These are phyloP conservation scores for Dolichotis patagonum DNA, from an alignment of 2,113 vertebrate species.

Conservation along the genomic window DNA sequence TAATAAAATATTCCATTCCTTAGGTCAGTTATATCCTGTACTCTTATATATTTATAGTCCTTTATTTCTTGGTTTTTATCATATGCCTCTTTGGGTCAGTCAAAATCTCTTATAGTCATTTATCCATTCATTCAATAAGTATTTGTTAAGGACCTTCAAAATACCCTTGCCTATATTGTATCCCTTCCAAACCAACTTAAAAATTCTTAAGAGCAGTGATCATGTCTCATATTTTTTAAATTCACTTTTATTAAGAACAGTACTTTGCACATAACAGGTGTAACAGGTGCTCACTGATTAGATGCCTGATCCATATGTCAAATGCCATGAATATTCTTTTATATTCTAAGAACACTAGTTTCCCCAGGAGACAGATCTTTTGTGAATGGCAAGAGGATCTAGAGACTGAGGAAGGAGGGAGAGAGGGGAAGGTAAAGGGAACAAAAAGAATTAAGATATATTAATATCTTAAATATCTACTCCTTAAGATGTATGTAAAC, in stretches of 20 bases:
- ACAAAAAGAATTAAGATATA: background rate
- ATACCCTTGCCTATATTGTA: background rate
- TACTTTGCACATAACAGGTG: conserved; percentile 18
- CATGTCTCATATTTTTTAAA: background rate
- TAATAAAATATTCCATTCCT: background rate
- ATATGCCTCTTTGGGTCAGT: background rate
- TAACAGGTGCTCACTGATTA: background rate
- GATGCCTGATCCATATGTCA: background rate
- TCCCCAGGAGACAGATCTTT: background rate
- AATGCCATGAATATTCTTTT: background rate
- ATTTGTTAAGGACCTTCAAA: background rate
- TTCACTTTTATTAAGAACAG: conserved; percentile 33
- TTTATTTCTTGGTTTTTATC: background rate
- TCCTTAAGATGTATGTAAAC: background rate
- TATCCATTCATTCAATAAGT: background rate
- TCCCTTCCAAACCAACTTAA: background rate
- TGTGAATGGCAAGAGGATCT: background rate
- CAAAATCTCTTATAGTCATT: background rate
- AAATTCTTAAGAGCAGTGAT: conserved; percentile 8
- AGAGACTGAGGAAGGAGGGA: background rate
- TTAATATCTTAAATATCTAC: background rate
- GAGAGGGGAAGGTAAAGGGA: background rate
- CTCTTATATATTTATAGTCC: background rate
- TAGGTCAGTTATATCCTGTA: background rate
- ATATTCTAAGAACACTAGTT: background rate